A percentile compares a stretch with the other conserved stretches of the same genome.
Conservation (phyloP, 2,888 invertebrate genomes). For the Dorcus hopei region DNA sequence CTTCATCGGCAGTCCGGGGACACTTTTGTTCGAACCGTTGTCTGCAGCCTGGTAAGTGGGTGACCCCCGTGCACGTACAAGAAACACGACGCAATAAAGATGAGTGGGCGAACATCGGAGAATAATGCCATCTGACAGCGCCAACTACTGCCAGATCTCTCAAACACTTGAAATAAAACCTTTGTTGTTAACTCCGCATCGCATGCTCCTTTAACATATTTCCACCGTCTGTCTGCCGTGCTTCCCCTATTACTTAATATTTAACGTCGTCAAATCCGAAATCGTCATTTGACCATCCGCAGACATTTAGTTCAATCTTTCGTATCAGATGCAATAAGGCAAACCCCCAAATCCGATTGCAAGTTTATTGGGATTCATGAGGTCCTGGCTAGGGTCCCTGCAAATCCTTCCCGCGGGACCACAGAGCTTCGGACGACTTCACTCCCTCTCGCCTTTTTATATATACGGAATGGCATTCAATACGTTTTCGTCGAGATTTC, state of each 20-base stretch:
- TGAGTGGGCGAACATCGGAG: slow-evolving; percentile 33
- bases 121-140: slow-evolving; percentile 31
- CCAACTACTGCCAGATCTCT: slow-evolving; percentile 27
- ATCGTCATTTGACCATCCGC: slow-evolving; percentile 19
- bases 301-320: slow-evolving; percentile 26
- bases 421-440: slow-evolving; percentile 12
- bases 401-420: slow-evolving; percentile 38
- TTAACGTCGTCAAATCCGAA: slow-evolving; percentile 9
- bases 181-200: slow-evolving; percentile 5
- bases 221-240: too few species aligned
- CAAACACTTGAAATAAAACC: slow-evolving; percentile 21
- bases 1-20: slow-evolving; percentile 33
- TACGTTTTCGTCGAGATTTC: too few species aligned
- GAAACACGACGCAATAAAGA: slow-evolving; percentile 44
- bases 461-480: too few species aligned
- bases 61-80: slow-evolving; percentile 37
- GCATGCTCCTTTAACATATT: too few species aligned
- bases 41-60: slow-evolving; percentile 8
- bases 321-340: slow-evolving; percentile 42
- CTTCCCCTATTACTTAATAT: too few species aligned
- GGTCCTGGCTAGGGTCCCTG: slow-evolving; percentile 32
- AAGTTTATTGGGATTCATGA: slow-evolving; percentile 43
- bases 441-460: not conserved
- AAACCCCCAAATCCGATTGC: slow-evolving; percentile 42
- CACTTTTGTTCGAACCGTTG: slow-evolving; percentile 29